These are phyloP conservation scores for Electrophaes corylata DNA, from an alignment of 2,888 invertebrate species.

Conservation along the genomic window DNA sequence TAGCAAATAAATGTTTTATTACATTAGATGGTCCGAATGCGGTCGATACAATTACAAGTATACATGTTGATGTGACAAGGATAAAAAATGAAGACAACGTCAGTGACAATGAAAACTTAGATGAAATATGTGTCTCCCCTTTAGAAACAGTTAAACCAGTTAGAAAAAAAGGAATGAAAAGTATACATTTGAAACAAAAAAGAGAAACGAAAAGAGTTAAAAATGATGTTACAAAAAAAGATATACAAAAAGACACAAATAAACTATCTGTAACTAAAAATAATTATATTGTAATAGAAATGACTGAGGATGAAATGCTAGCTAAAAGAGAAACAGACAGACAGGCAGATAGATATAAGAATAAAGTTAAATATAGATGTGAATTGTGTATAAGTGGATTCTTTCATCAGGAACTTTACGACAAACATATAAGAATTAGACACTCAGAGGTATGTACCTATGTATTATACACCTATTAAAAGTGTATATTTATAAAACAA, in stretches of 20 bases:
- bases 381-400: constrained; percentile 26
- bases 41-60: neutral
- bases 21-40: constrained; percentile 5
- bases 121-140: constrained; percentile 2
- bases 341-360: constrained; percentile 24
- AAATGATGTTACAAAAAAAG: neutral
- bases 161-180: constrained; percentile 3
- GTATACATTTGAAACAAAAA: neutral
- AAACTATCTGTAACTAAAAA: constrained; percentile 19
- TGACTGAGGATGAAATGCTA: constrained; percentile 23
- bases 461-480: no score
- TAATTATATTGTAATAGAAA: constrained; percentile 22
- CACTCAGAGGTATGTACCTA: constrained; percentile 23
- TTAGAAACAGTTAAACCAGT: constrained; percentile 1
- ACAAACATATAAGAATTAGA: constrained; percentile 22
- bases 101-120: constrained; percentile 4
- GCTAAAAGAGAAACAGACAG: constrained; percentile 21
- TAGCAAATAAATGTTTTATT: neutral
- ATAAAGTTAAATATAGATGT: constrained; percentile 25
- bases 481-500: no score
- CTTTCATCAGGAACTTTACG: constrained; percentile 26
- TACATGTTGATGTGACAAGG: constrained; percentile 12
- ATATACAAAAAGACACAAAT: neutral
- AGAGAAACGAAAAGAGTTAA: neutral
- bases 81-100: constrained; percentile 19